Percentiles rank a stretch among this genome's conserved stretches.
These are phyloP conservation scores for Todiramphus chloris DNA, from an alignment of 2,113 vertebrate species.

Conservation along the genomic window DNA sequence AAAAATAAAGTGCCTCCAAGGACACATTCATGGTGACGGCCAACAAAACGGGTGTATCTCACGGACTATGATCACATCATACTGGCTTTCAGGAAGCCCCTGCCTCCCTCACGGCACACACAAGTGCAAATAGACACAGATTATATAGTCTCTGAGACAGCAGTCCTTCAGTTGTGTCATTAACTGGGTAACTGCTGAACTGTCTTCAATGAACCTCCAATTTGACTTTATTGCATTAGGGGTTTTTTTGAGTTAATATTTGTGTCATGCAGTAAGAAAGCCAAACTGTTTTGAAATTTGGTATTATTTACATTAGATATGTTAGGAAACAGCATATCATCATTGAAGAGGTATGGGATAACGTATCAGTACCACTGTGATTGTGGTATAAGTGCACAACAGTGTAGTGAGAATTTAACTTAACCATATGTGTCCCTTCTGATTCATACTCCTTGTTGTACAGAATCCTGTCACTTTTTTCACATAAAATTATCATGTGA, in stretches of 20 bases:
- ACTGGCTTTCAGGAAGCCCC: neutral
- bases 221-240: neutral
- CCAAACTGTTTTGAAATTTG: neutral
- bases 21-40: fast-evolving
- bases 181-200: neutral
- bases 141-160: fast-evolving
- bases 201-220: fast-evolving
- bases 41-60: fast-evolving
- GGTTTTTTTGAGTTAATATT: neutral
- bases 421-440: neutral
- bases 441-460: neutral
- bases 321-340: fast-evolving
- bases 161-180: fast-evolving
- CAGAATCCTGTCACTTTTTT: neutral
- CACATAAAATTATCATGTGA: neutral
- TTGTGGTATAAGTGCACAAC: neutral
- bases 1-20: too few species aligned
- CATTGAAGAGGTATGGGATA: fast-evolving
- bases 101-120: fast-evolving
- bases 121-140: fast-evolving
- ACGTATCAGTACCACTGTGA: neutral
- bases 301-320: fast-evolving
- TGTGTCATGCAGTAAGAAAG: neutral
- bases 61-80: fast-evolving
- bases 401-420: neutral